These are phyloP conservation scores for Peromyscus melanophrys DNA, from an alignment of 2,797 vertebrate genomes.

Conservation along the genomic window DNA sequence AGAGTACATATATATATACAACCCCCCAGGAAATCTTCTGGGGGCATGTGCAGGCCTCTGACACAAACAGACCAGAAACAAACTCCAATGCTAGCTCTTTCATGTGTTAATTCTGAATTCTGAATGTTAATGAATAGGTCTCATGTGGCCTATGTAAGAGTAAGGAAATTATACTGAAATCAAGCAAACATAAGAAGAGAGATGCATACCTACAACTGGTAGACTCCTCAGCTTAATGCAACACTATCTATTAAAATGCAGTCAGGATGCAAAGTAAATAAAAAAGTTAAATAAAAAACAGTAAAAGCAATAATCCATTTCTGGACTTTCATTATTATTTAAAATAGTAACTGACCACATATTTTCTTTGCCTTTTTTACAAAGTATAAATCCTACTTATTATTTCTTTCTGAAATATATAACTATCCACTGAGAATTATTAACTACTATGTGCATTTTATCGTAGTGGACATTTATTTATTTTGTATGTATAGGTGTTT, in stretches of 20 bases:
- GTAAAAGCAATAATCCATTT: neutral
- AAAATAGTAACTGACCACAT: slow-evolving; percentile 5
- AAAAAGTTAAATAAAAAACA: neutral
- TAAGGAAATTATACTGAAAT: neutral
- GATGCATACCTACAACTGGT: neutral
- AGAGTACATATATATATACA: neutral
- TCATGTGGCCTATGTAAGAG: neutral
- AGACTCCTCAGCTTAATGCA: neutral
- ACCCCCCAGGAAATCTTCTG: neutral
- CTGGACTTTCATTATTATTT: slow-evolving; percentile 20
- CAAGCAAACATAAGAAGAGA: neutral
- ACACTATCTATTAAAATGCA: neutral
- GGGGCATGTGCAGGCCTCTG: neutral
- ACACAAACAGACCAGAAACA: neutral
- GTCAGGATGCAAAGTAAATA: neutral
- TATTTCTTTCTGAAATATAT: neutral
- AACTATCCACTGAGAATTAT: neutral
- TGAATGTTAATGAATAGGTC: too few relatives aligned
- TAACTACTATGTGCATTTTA: neutral
- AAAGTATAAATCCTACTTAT: neutral
- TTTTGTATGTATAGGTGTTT: neutral
- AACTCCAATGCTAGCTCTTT: neutral
- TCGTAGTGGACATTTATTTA: neutral
- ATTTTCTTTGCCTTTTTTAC: neutral
- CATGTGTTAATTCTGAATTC: neutral